phyloP scores from a whole-genome alignment of 2,113 vertebrate genomes.

The Pseudois nayaur region DNA sequence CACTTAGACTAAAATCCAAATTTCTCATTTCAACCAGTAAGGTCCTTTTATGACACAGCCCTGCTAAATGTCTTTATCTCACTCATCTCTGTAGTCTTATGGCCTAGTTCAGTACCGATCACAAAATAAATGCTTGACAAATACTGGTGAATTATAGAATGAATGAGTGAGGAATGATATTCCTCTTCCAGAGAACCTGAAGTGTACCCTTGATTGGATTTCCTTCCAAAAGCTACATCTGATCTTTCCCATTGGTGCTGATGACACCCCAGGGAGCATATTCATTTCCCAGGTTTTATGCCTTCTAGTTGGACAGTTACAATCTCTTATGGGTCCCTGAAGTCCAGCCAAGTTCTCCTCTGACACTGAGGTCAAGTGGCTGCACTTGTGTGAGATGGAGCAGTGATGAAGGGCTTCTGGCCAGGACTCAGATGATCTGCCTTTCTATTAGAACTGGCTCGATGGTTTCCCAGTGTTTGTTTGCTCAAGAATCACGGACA shows the following conservation, averaged over 20 bases:
- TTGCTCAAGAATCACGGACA: neutral
- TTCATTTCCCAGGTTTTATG: neutral
- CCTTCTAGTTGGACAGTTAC: neutral
- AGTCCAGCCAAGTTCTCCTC: neutral
- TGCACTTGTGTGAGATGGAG: neutral
- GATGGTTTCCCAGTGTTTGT: neutral
- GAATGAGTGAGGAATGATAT: neutral
- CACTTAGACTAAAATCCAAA: neutral
- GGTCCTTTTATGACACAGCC: neutral
- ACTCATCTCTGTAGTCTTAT: neutral
- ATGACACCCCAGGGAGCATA: neutral
- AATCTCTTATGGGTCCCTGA: neutral
- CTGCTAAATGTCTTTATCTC: neutral
- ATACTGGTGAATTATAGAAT: neutral
- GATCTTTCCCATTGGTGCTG: neutral
- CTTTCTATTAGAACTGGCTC: neutral
- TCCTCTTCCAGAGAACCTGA: neutral
- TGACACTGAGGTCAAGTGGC: neutral
- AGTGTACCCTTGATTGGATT: neutral
- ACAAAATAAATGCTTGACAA: neutral
- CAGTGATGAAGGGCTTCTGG: neutral
- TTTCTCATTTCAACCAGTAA: neutral
- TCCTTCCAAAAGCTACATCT: neutral
- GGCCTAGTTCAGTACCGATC: neutral
- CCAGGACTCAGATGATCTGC: neutral